Conservation (phyloP, 2,113 vertebrate genomes). For the Ictidomys tridecemlineatus region DNA sequence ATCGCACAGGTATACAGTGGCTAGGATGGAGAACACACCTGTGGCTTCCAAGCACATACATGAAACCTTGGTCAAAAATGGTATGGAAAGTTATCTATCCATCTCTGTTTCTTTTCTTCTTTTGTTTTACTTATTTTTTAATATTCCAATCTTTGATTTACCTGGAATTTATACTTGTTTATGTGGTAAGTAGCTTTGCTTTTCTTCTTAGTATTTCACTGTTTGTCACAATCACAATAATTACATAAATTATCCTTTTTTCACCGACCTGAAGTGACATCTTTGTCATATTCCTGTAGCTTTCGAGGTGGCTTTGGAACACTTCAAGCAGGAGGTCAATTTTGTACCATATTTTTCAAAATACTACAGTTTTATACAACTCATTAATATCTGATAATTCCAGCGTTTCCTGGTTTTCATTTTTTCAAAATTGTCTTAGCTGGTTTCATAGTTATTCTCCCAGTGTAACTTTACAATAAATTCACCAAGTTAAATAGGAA, state of each 20-base stretch:
- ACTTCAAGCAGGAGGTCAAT: not conserved
- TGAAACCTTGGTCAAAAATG: not conserved
- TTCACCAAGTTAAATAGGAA: slow-evolving; percentile 8
- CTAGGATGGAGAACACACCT: not conserved
- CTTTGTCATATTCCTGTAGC: not conserved
- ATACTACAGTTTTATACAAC: not conserved
- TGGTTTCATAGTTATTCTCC: not conserved
- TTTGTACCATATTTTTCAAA: not conserved
- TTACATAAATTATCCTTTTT: not conserved
- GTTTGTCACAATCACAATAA: not conserved
- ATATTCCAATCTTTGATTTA: not conserved
- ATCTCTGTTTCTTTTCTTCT: not conserved
- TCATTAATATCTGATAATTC: not conserved
- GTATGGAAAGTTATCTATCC: not conserved
- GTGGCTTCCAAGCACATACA: not conserved
- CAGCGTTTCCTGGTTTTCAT: not conserved
- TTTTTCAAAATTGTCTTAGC: not conserved
- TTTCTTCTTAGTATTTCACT: not conserved
- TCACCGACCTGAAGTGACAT: not conserved
- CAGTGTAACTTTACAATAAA: not conserved
- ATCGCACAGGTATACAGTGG: not conserved
- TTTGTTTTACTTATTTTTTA: slow-evolving; percentile 17
- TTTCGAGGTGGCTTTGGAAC: not conserved
- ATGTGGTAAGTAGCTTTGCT: not conserved
- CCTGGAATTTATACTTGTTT: not conserved